Evolutionary conservation across 2,113 vertebrate genomes (phyloP).

Genomic region (Nycticebus coucang): DNA sequence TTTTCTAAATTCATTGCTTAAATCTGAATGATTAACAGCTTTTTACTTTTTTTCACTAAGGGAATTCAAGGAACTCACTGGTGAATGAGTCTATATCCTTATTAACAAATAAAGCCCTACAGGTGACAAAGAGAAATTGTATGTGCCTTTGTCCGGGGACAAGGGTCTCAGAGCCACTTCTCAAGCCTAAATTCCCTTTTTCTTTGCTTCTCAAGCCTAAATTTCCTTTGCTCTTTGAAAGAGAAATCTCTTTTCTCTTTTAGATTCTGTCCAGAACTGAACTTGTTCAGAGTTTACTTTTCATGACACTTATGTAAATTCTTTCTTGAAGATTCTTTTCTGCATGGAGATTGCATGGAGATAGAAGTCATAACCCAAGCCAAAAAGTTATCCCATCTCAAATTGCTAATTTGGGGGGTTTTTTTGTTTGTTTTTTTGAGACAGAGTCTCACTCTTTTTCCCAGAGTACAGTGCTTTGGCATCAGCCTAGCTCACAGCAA

Average conservation of each 20-base stretch:
- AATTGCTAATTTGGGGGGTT: no score
- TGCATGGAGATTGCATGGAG: background rate
- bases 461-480: no score
- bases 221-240: background rate
- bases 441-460: no score
- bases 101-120: background rate
- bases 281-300: background rate
- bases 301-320: background rate
- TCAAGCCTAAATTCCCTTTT: background rate
- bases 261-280: background rate
- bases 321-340: background rate
- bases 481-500: no score
- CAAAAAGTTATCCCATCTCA: background rate
- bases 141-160: background rate
- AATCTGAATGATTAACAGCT: constrained; percentile 35
- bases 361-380: background rate
- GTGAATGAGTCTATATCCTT: constrained; percentile 31
- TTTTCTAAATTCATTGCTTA: constrained; percentile 42
- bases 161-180: background rate
- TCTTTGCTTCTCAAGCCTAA: background rate
- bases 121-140: background rate
- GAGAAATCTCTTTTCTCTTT: background rate
- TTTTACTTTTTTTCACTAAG: constrained; percentile 8
- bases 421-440: no score
- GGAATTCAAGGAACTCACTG: background rate